Conservation (phyloP, 2,113 vertebrate species). For the Odocoileus virginianus region DNA sequence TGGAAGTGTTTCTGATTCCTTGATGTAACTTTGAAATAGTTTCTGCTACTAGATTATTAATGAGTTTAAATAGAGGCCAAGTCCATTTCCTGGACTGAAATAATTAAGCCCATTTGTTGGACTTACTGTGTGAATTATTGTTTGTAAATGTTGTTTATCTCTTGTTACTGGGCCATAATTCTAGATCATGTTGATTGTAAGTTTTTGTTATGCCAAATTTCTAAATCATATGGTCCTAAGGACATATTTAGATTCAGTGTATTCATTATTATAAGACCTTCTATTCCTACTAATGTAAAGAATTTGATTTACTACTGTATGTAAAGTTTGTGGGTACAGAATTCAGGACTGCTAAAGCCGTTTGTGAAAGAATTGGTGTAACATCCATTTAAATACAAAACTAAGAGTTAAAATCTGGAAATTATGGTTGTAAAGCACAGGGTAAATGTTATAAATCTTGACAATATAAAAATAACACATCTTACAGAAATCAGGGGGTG, state of each 20-base stretch:
- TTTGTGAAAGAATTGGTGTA: neutral
- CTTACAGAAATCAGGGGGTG: neutral
- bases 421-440: neutral
- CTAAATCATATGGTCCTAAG: neutral
- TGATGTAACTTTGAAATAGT: neutral
- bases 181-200: neutral
- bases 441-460: neutral
- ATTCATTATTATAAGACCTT: neutral
- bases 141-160: neutral
- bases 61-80: neutral
- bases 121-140: neutral
- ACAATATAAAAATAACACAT: neutral
- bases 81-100: neutral
- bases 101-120: neutral
- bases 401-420: slow-evolving; percentile 11
- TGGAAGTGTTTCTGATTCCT: neutral
- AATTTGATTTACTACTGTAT: neutral
- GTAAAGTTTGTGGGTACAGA: neutral
- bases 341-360: neutral
- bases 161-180: neutral
- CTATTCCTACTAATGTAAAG: neutral
- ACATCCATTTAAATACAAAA: slow-evolving; percentile 1
- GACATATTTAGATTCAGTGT: neutral
- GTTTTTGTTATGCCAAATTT: neutral
- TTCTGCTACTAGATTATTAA: neutral